Conservation (phyloP, 2,888 invertebrate species). For the Hyposoter didymator region DNA sequence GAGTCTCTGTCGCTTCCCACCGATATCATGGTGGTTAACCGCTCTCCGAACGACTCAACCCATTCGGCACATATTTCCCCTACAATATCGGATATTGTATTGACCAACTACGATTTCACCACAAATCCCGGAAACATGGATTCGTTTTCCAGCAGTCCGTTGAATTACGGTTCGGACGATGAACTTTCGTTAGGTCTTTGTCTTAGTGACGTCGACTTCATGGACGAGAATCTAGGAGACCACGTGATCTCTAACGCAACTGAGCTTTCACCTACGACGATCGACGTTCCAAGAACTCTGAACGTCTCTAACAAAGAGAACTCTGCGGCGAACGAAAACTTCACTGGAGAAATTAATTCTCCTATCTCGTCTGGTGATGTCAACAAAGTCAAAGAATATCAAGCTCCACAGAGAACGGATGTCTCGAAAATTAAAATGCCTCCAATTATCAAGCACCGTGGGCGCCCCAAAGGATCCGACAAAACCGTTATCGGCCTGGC, state of each 20-base stretch:
- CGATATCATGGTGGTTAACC: background rate
- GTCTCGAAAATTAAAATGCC: background rate
- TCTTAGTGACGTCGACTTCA: too few relatives aligned
- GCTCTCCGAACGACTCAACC: background rate
- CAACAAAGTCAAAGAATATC: background rate
- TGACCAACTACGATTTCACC: background rate
- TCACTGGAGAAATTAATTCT: background rate
- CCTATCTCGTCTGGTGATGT: background rate
- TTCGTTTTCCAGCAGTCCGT: background rate
- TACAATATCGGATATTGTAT: background rate
- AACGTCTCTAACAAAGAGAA: too few relatives aligned
- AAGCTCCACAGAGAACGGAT: background rate
- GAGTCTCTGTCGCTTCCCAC: background rate
- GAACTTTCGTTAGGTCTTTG: background rate
- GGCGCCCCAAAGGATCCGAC: background rate
- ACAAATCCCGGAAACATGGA: background rate
- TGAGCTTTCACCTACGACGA: background rate
- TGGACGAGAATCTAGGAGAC: background rate
- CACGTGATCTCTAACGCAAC: background rate
- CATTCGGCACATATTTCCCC: background rate
- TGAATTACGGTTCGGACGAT: background rate
- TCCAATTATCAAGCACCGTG: constrained; percentile 5
- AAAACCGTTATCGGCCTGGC: constrained; percentile 9
- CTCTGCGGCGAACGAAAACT: too few relatives aligned
- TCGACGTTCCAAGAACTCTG: background rate